A percentile compares a stretch with the other conserved stretches of the same genome.
These are phyloP conservation scores for Galeopterus variegatus DNA, from an alignment of 2,113 vertebrate species.

Conservation along the genomic window DNA sequence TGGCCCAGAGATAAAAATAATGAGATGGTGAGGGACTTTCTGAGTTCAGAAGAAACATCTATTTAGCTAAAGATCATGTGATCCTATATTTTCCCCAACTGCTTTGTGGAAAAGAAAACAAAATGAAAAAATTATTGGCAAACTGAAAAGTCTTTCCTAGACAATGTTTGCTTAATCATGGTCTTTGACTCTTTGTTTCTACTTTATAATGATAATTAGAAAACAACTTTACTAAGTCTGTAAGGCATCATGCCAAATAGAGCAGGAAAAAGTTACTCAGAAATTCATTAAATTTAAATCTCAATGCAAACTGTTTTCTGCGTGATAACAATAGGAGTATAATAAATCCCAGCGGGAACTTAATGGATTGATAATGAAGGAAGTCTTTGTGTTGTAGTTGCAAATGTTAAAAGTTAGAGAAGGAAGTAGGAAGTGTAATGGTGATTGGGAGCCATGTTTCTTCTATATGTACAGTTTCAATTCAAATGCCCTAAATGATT, in stretches of 20 bases:
- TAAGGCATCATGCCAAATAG: conserved; percentile 34
- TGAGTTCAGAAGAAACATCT: neutral
- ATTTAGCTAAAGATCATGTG: neutral
- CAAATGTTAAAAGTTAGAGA: neutral
- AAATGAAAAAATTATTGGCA: neutral
- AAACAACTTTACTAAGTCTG: neutral
- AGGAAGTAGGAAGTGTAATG: neutral
- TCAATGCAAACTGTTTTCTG: conserved; percentile 20
- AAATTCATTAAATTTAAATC: conserved; percentile 62
- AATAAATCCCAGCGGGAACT: conserved; percentile 58
- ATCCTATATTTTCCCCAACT: neutral
- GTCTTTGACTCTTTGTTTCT: conserved; percentile 28
- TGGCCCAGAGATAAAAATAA: neutral
- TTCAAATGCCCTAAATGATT: neutral
- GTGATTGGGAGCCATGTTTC: neutral
- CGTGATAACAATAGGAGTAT: neutral
- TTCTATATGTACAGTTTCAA: neutral
- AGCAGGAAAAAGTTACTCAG: conserved; percentile 15
- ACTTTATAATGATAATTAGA: conserved; percentile 13
- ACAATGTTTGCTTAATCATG: neutral
- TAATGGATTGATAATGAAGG: conserved; percentile 24
- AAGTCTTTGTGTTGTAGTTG: neutral
- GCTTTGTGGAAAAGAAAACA: neutral
- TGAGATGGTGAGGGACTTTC: neutral
- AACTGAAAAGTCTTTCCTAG: neutral